Base-by-base conservation (phyloP, 2,113 vertebrate species). In the Trochalopteron elliotii region DNA sequence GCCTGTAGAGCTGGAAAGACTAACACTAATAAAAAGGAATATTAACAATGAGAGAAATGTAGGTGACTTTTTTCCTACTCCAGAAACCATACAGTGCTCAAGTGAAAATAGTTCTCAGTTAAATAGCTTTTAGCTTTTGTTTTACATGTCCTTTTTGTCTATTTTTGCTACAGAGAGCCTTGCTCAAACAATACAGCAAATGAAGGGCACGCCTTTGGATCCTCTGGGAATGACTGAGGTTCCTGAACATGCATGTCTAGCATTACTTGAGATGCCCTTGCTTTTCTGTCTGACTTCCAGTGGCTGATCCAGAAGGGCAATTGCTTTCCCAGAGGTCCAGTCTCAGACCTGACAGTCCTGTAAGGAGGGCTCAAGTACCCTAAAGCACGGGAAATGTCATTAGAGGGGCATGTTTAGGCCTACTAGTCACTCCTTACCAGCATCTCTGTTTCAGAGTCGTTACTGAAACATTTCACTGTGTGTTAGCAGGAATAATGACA, bases 71-170 rank as follows among this genome's bases (percentile, higher is more conserved):
- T 80, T 82, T 68, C 74, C 57, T 76, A 57, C 55, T 85, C 33
- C 33, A 59, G 71, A 83, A 84, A 79, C 21, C 52, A 53, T 3
- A 1, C 11, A 57, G 35, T 55, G n/a, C 44, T 91, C n/a, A 60
- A 61, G 67, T 76, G 47, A 83, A 93, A 93, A 85, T 21, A 45
- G 37, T 55, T 86, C 0, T 0, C 47, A 78, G 52, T 69, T 89
- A 85, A 90, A 63, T 50, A n/a, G 30, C 47, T 92, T 85, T 87
- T 59, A 84, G 74, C 74, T 93, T 95, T 79, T 65, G 63, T 60
- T 94, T 87, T 72, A 76, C 0, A 2, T 72, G 91, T 79, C 90
- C 85, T 96, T 87, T 85, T 39, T 85, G 75, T 81, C 82, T 96
- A 59, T 93, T 94, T 93, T 85, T 94, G 75, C 57, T 63, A 27